Evolutionary conservation across 2,888 invertebrate genomes (phyloP), one percentile per base, ranked within the genome.

Genomic region (Ormyrus rosae): DNA sequence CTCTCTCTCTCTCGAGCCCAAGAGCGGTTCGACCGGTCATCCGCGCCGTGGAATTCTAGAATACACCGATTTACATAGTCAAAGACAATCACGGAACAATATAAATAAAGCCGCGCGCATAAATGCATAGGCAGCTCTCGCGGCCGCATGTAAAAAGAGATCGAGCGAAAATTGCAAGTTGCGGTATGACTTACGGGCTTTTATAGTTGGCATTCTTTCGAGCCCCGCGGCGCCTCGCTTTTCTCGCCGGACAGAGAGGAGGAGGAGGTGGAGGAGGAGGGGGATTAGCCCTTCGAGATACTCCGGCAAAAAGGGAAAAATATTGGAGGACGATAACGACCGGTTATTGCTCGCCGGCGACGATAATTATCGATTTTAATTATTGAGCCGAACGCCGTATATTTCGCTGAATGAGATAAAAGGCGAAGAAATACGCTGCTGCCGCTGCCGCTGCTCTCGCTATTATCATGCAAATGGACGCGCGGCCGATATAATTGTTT

Each of bases 351-450:
- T 34, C n/a, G 85, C 85, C 4, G 34, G 64, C 82, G 81, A 81
- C 85, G 88, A 88, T 89, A 88, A 89, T 89, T 89, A 89, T 89
- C 88, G 88, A 88, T 89, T 88, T 89, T 89, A 89, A 89, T 89
- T 88, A 88, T 89, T 89, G 87, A 86, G 86, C 65, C 50, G 58
- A 55, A 45, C 67, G 45, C 82, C 78, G 77, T 84, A 83, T 83
- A 77, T 78, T 78, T 78, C 81, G 72, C 70, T 82, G 63, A 72
- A 61, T 63, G 58, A 78, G 78, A 81, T 81, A 81, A 81, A 78
- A 65, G 79, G 10, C 6, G 13, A 65, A 81, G 70, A 78, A 65
- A 53, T 78, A 72, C 34, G 34, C 34, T 34, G 34, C 75, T 71
- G 65, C 60, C 61, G 55, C 50, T 3, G 13, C 48, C 4, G 34